Evolutionary conservation across 2,113 vertebrate species (phyloP), one percentile per base, ranked within the genome.

Genomic region (Ammodytes dubius): DNA sequence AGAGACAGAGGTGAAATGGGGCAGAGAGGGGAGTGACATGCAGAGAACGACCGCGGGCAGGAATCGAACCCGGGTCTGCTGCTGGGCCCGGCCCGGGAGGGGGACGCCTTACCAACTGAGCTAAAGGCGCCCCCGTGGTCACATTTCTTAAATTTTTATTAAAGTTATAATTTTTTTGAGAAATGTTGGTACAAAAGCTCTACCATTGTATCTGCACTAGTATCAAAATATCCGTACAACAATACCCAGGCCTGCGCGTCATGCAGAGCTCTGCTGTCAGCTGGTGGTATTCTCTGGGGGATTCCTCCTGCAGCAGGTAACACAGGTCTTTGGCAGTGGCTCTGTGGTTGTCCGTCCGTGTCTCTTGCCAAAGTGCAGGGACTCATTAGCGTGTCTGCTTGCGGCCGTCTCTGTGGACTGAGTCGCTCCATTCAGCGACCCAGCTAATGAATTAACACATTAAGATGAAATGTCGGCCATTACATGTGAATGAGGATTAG

Each of bases 401-500:
- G 75, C 60, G 4, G 74, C 74, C 3, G 88, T 87, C 88, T 91
- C 86, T 90, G 86, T 70, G 79, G 85, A 83, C 88, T 76, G 89
- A 79, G 83, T 59, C 88, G 70, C 89, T 83, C 82, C 79, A 89
- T 92, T 93, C 92, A 92, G 89, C 83, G 27, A 72, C 40, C 35
- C 84, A n/a, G 70, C 87, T 91, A 90, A 93, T 93, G 92, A 95
- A 94, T 95, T 92, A 90, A 91, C 92, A 94, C 94, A 93, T 94
- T 94, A 93, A 88, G 87, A 94, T 94, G 92, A 94, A 94, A 95
- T 94, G 94, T 93, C 87, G 80, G 87, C 91, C 81, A 82, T 95
- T 95, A 91, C 93, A 95, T 94, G 93, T 94, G 94, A 95, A 95
- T 95, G 93, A 95, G 94, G 95, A 95, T 96, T 95, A 96, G 89